Evolutionary conservation across 2,797 vertebrate genomes (phyloP), one percentile per base, ranked within the genome.

Genomic region (Leptoclinus maculatus): DNA sequence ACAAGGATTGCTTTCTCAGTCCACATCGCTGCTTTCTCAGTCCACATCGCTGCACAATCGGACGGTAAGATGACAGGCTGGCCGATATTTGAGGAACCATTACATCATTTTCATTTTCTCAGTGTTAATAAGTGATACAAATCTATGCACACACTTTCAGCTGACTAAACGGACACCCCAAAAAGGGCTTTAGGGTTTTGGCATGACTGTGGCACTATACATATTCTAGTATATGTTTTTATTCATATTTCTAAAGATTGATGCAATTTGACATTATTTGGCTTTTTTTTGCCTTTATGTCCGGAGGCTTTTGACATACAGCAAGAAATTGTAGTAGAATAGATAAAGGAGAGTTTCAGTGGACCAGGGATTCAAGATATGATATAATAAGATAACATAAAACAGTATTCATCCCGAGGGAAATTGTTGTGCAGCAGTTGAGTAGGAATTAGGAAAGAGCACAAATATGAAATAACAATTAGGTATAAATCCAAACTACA

Each of bases 11-110:
- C 82, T 76, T 78, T 71, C 66, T 45, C 12, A 17, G 6, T 45
- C 49, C 10, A 54, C n/a, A n/a, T n/a, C n/a, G n/a, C n/a, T 60
- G 78, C 82, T 76, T 78, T 71, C 66, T 45, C 12, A 17, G 6
- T 45, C 51, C 10, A 54, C 65, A 74, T 25, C 25, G 25, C 39
- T 6, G 79, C 70, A 63, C 59, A 70, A 51, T 73, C 63, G 60
- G 45, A 7, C 12, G 7, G n/a, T 7, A 56, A 74, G 63, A 62
- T 3, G n/a, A 73, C 34, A n/a, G 2, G 21, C 19, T 17, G 51
- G 51, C 51, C 51, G 7, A 14, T 17, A n/a, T 0, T 0, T 25
- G 7, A 43, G 54, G 19, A 9, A 17, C n/a, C n/a, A 2, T 39
- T 23, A 62, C 23, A 62, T 41, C 7, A 41, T 62, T 62, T 16